These are phyloP conservation scores for Neoascia interrupta DNA, from an alignment of 2,888 invertebrate species.

Conservation along the genomic window DNA sequence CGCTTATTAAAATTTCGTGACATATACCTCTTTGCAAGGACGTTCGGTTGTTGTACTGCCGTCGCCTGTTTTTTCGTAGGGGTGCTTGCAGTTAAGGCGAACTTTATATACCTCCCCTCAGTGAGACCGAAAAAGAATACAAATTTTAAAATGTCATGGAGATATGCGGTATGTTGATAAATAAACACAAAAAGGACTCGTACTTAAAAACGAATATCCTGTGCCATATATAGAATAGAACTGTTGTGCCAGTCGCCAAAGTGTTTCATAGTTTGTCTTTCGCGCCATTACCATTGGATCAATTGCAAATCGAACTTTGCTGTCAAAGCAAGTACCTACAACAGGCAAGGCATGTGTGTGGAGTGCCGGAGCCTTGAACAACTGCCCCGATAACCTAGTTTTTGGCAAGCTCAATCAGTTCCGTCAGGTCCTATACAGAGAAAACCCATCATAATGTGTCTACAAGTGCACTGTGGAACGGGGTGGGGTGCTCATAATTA, in stretches of 20 bases:
- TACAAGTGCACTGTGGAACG: not conserved
- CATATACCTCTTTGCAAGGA: slow-evolving; percentile 31
- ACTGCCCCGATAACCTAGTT: slow-evolving; percentile 67
- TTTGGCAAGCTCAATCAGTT: slow-evolving; percentile 55
- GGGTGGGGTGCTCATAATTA: slow-evolving; percentile 29
- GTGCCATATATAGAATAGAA: too few species aligned
- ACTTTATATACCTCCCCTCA: slow-evolving; percentile 14
- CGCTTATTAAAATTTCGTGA: slow-evolving; percentile 18
- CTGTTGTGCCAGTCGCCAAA: slow-evolving; percentile 37
- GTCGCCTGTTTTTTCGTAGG: slow-evolving; percentile 13
- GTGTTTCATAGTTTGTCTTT: slow-evolving; percentile 37
- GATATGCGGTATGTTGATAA: slow-evolving; percentile 64
- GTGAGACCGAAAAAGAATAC: slow-evolving; percentile 15
- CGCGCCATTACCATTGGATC: slow-evolving; percentile 44
- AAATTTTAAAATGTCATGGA: slow-evolving; percentile 64
- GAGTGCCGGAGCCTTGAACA: slow-evolving; percentile 53
- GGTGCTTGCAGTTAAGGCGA: slow-evolving; percentile 35
- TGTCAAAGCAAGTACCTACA: not conserved
- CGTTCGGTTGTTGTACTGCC: slow-evolving; percentile 10
- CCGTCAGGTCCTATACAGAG: slow-evolving; percentile 29
- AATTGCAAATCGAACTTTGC: slow-evolving; percentile 4
- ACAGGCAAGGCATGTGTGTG: not conserved
- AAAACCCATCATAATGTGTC: too few species aligned
- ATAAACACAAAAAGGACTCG: not conserved
- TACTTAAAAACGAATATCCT: slow-evolving; percentile 6